Conservation (phyloP, 2,113 vertebrate species). For the Python bivittatus region DNA sequence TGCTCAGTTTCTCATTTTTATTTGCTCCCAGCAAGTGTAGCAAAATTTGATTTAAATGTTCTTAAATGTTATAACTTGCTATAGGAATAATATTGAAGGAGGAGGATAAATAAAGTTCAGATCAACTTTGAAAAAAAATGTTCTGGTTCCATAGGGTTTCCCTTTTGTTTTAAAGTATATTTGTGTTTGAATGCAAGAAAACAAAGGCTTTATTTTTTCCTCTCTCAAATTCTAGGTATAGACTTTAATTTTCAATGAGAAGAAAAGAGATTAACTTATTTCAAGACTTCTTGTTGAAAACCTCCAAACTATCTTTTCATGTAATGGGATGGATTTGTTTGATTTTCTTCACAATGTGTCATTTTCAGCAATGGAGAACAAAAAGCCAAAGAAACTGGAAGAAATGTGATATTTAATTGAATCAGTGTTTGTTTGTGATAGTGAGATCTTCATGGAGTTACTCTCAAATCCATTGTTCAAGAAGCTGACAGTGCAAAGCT, state of each 20-base stretch:
- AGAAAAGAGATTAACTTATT: conserved; percentile 8
- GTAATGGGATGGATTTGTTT: conserved; percentile 25
- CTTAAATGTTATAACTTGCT: not conserved
- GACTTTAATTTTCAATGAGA: conserved; percentile 1
- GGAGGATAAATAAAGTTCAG: not conserved
- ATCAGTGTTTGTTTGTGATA: not conserved
- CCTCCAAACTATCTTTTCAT: conserved; percentile 21
- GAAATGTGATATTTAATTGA: not conserved
- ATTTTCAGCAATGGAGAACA: conserved; percentile 24
- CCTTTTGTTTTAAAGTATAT: not conserved
- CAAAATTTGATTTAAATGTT: not conserved
- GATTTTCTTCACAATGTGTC: conserved; percentile 26
- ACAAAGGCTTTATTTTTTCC: not conserved
- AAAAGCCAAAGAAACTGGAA: not conserved
- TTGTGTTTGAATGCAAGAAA: not conserved
- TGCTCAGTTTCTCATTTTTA: not conserved
- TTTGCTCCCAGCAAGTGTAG: not conserved
- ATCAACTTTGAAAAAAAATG: not conserved
- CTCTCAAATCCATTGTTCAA: not conserved
- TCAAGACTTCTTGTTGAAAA: conserved; percentile 27
- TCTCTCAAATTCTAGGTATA: not conserved
- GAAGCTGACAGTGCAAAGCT: not conserved
- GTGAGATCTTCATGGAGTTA: not conserved
- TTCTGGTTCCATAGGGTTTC: not conserved
- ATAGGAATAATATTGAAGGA: not conserved